Evolutionary conservation across 2,113 vertebrate genomes (phyloP).

Genomic region (Phasianus colchicus): DNA sequence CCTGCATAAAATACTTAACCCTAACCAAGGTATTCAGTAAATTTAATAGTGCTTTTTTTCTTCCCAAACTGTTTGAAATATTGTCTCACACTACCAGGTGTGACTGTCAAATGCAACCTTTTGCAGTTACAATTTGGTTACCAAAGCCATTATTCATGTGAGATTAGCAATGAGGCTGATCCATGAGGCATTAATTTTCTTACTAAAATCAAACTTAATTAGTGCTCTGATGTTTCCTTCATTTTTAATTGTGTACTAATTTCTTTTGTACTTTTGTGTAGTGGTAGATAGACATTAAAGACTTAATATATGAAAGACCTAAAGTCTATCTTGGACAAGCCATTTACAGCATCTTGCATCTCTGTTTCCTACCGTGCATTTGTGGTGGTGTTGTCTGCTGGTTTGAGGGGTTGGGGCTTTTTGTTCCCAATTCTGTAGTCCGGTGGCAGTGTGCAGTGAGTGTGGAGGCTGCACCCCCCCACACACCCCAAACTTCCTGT

Average conservation of each 20-base stretch:
- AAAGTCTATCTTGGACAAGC: not conserved
- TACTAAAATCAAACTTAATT: not conserved
- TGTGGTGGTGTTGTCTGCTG: not conserved
- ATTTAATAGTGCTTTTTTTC: not conserved
- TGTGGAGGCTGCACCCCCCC: not conserved
- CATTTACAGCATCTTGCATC: not conserved
- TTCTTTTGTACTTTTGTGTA: not conserved
- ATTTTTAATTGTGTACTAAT: not conserved
- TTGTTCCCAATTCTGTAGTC: not conserved
- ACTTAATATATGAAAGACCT: not conserved
- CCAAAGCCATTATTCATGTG: slow-evolving; percentile 35
- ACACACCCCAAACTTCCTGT: not conserved
- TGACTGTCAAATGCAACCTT: slow-evolving; percentile 17
- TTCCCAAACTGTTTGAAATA: slow-evolving; percentile 19
- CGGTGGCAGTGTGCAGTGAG: not conserved
- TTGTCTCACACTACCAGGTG: not conserved
- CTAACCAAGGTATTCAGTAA: slow-evolving; percentile 61
- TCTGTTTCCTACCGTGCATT: not conserved
- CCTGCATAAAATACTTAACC: slow-evolving; percentile 77
- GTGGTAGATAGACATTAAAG: not conserved
- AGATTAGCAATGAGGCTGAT: slow-evolving; percentile 50
- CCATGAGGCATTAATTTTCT: not conserved
- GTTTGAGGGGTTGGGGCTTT: not conserved
- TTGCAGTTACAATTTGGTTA: slow-evolving; percentile 31
- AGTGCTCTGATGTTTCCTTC: not conserved